phyloP scores from a whole-genome alignment of 2,113 vertebrate genomes.

The Corvus moneduloides region DNA sequence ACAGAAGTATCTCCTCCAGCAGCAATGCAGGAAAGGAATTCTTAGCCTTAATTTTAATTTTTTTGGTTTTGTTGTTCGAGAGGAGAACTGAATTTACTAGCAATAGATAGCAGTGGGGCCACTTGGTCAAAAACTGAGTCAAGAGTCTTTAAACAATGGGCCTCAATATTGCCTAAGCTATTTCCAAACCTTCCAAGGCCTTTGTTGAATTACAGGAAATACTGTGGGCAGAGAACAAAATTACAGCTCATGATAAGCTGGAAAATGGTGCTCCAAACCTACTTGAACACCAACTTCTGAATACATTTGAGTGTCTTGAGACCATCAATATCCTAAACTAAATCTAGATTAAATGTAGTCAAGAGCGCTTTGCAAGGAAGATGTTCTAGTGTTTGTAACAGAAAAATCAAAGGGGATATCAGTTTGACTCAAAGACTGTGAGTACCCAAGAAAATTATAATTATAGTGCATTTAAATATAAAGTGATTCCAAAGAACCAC shows the following conservation, averaged over 20 bases:
- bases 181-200: conserved; percentile 19
- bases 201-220: conserved; percentile 29
- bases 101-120: background rate
- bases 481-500: background rate
- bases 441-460: background rate
- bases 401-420: background rate
- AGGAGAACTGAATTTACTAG: background rate
- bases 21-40: background rate
- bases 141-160: background rate
- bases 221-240: background rate
- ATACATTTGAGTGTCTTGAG: background rate
- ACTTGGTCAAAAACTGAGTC: background rate
- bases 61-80: background rate
- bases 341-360: background rate
- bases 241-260: background rate
- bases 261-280: background rate
- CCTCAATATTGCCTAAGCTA: background rate
- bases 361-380: background rate
- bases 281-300: background rate
- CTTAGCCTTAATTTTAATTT: background rate
- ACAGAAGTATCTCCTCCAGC: conserved; percentile 21
- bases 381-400: background rate
- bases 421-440: background rate
- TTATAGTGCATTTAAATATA: background rate
- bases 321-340: background rate